Percentiles rank a stretch among this genome's conserved stretches.
phyloP scores from a whole-genome alignment of 1,140 invertebrate genomes.

The Copidosoma floridanum region DNA sequence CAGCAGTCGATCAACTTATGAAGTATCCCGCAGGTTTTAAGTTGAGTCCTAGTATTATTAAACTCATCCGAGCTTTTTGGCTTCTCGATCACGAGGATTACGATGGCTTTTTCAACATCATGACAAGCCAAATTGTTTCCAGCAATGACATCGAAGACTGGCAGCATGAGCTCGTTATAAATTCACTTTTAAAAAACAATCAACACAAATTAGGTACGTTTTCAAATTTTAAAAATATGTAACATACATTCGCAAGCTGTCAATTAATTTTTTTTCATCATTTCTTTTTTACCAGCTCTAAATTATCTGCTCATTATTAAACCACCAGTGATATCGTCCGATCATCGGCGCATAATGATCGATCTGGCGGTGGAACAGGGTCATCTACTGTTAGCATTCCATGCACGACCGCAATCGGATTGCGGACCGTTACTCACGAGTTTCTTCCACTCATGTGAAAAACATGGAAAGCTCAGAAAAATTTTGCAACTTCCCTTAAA shows the following conservation, averaged over 20 bases:
- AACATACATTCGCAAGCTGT: too few relatives aligned
- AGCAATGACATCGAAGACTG: constrained; percentile 57
- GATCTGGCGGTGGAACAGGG: constrained; percentile 62
- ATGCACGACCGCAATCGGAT: constrained; percentile 54
- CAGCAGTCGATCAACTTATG: constrained; percentile 64
- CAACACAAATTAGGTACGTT: constrained; percentile 48
- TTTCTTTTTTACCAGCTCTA: constrained; percentile 45
- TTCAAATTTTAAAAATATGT: not conserved
- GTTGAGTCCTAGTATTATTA: constrained; percentile 67
- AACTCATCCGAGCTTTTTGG: constrained; percentile 82
- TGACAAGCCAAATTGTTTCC: constrained; percentile 45
- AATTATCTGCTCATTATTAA: constrained; percentile 57
- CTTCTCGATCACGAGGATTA: constrained; percentile 79
- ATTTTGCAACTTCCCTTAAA: constrained; percentile 60
- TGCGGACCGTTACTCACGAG: constrained; percentile 43
- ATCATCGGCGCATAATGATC: constrained; percentile 54
- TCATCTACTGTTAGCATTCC: constrained; percentile 60
- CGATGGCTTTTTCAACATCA: constrained; percentile 51
- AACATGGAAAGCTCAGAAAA: constrained; percentile 55
- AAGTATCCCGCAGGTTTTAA: constrained; percentile 76
- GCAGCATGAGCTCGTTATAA: constrained; percentile 61
- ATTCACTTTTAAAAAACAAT: constrained; percentile 58
- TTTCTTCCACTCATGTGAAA: constrained; percentile 52
- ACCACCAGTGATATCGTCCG: constrained; percentile 55
- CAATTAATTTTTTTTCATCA: too few relatives aligned